Conservation (phyloP, 53 echinoderm and acorn worm genomes). For the Luidia sarsii region DNA sequence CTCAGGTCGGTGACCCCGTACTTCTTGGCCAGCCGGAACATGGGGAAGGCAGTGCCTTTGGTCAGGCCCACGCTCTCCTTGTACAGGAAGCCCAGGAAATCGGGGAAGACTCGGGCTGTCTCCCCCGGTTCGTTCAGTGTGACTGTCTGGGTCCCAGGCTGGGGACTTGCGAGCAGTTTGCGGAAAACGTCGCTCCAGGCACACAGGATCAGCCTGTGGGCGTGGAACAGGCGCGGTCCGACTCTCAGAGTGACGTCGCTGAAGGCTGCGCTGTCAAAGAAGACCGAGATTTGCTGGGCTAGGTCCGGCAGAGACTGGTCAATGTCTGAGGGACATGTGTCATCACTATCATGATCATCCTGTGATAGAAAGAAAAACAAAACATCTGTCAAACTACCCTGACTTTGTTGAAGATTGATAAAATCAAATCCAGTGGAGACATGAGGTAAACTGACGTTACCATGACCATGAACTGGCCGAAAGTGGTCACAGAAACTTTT, state of each 20-base stretch:
- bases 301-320: too few relatives aligned
- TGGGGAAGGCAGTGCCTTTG: constrained; percentile 55
- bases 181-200: constrained; percentile 78
- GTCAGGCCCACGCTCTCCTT: constrained; percentile 51
- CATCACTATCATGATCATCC: too few relatives aligned
- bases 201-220: constrained; percentile 71
- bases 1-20: constrained; percentile 65
- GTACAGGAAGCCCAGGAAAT: constrained; percentile 76
- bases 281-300: neutral
- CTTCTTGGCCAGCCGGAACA: constrained; percentile 72
- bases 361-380: neutral
- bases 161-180: too few relatives aligned
- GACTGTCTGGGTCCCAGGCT: neutral
- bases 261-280: constrained; percentile 10
- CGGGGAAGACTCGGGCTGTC: constrained; percentile 47
- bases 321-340: too few relatives aligned
- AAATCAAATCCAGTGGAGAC: too few relatives aligned
- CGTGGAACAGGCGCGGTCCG: constrained; percentile 42
- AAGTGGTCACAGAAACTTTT: too few relatives aligned
- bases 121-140: constrained; percentile 18
- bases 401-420: too few relatives aligned
- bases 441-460: too few relatives aligned
- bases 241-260: constrained; percentile 75
- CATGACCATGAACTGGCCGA: too few relatives aligned
- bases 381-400: too few relatives aligned